A percentile compares a stretch with the other conserved stretches of the same genome.
Conservation (phyloP, 2,888 invertebrate genomes). For the Operophtera brumata region DNA sequence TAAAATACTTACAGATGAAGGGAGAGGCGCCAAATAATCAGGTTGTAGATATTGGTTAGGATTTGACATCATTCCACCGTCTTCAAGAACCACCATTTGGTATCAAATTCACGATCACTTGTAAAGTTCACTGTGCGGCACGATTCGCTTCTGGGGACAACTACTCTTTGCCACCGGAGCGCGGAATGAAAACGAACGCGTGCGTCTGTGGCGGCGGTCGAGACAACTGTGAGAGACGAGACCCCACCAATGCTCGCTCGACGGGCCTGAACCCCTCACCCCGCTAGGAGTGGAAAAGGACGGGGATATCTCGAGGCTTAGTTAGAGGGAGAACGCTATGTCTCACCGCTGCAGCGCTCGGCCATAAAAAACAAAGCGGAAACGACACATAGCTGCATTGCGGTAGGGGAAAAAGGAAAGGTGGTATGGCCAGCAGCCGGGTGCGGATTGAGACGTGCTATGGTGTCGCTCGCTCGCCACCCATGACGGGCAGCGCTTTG, state of each 20-base stretch:
- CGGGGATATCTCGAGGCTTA: constrained; percentile 55
- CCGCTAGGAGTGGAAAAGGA: constrained; percentile 58
- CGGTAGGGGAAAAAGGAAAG: constrained; percentile 79
- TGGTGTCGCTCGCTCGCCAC: constrained; percentile 79
- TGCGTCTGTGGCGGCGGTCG: constrained; percentile 63
- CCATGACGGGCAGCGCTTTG: constrained; percentile 78
- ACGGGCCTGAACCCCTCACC: constrained; percentile 53
- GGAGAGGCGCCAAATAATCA: constrained; percentile 96
- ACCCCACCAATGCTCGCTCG: constrained; percentile 64
- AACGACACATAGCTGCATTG: constrained; percentile 79
- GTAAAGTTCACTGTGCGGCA: constrained; percentile 68
- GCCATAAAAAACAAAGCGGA: constrained; percentile 79
- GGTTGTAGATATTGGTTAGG: constrained; percentile 97
- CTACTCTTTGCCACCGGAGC: constrained; percentile 60
- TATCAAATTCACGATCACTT: constrained; percentile 65
- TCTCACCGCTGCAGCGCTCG: constrained; percentile 76
- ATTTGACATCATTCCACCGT: constrained; percentile 93
- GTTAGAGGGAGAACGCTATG: constrained; percentile 67
- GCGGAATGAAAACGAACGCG: constrained; percentile 54
- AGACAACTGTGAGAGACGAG: constrained; percentile 71
- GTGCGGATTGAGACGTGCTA: constrained; percentile 81
- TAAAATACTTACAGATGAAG: constrained; percentile 92
- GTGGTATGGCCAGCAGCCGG: constrained; percentile 75
- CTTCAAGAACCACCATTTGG: constrained; percentile 94
- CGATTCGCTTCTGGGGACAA: constrained; percentile 65